These are phyloP conservation scores for Tiphia femorata DNA, from an alignment of 2,888 invertebrate species.

Conservation along the genomic window DNA sequence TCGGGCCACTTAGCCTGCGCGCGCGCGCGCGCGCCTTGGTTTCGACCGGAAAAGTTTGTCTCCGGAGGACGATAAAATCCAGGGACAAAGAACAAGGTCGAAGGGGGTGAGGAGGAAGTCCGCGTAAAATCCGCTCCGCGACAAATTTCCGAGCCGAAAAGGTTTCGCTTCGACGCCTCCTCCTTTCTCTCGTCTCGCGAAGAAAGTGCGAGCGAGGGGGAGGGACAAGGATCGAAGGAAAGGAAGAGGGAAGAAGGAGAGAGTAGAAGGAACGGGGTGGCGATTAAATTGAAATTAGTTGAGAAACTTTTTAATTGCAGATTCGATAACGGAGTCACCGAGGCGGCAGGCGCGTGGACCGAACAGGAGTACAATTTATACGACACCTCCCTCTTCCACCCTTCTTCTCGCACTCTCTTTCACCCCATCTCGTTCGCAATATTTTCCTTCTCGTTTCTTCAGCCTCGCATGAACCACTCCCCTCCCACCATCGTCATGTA, in stretches of 20 bases:
- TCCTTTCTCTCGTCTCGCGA: too few species aligned
- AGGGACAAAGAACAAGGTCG: too few species aligned
- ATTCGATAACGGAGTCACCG: conserved; percentile 59
- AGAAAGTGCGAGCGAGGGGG: conserved; percentile 4
- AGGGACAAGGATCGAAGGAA: not conserved
- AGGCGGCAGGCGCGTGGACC: conserved; percentile 20
- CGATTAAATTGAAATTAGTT: conserved; percentile 67
- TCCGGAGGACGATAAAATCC: too few species aligned
- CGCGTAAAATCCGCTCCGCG: too few species aligned
- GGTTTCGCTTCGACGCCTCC: too few species aligned
- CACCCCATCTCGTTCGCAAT: not conserved
- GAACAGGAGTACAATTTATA: conserved; percentile 49
- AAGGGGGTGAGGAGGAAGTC: too few species aligned
- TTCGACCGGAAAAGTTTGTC: too few species aligned
- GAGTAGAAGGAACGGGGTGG: conserved; percentile 33
- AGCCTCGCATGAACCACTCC: too few species aligned
- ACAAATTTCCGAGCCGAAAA: too few species aligned
- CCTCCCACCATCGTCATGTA: too few species aligned
- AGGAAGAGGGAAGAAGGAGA: not conserved
- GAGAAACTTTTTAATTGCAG: conserved; percentile 66
- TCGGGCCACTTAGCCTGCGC: too few species aligned
- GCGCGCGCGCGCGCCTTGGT: too few species aligned
- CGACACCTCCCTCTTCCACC: conserved; percentile 24
- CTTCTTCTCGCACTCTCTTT: not conserved
- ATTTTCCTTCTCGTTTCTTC: not conserved